Conservation (phyloP, 2,888 invertebrate genomes). For the Pteria penguin region DNA sequence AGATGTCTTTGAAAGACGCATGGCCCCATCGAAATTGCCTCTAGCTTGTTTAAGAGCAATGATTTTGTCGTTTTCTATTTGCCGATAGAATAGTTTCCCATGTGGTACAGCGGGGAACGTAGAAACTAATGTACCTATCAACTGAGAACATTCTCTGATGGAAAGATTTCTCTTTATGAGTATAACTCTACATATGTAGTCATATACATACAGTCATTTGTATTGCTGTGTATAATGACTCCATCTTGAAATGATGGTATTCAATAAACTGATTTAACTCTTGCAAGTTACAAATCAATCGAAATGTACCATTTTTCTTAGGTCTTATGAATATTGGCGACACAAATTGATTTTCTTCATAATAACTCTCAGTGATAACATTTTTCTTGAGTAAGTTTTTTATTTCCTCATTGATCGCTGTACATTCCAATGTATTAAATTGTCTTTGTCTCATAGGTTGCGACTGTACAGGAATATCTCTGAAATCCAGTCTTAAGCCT, state of each 20-base stretch:
- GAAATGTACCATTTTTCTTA: slow-evolving; percentile 13
- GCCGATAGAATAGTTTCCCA: slow-evolving; percentile 23
- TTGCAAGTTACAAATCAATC: background rate
- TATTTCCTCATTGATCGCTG: background rate
- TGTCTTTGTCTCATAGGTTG: background rate
- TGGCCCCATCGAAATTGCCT: background rate
- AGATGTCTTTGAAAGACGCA: background rate
- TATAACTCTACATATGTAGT: background rate
- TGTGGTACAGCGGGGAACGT: slow-evolving; percentile 14
- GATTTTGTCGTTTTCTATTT: slow-evolving; percentile 30
- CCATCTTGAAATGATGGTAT: slow-evolving; percentile 49
- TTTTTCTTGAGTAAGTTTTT: background rate
- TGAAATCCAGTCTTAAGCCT: background rate
- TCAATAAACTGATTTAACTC: background rate
- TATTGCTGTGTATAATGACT: slow-evolving; percentile 24
- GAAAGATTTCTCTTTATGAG: background rate
- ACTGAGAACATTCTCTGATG: background rate
- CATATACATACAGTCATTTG: slow-evolving; percentile 51
- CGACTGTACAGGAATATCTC: background rate
- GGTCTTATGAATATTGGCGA: slow-evolving; percentile 30
- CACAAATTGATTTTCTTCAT: background rate
- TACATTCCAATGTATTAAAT: background rate
- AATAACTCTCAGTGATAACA: background rate
- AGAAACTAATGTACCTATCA: slow-evolving; percentile 28
- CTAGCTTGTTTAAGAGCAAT: background rate